Evolutionary conservation across 2,113 vertebrate species (phyloP), one percentile per base, ranked within the genome.

Genomic region (Pachyramphus minor): DNA sequence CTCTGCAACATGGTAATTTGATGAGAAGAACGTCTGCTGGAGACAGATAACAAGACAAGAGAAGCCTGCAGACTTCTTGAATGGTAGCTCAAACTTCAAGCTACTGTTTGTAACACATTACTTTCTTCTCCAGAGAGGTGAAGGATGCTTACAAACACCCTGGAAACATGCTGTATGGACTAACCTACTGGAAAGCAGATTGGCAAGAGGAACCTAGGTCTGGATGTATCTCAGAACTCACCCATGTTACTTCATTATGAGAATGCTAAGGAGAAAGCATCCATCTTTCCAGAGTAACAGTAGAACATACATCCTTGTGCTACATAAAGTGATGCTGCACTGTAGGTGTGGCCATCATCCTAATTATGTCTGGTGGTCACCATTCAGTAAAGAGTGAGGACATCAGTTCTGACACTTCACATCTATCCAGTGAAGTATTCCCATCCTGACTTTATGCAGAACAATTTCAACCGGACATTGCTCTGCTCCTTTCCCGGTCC

Each of bases 11-110:
- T 12, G 53, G 56, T 23, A 37, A 79, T 86, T 84, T 88, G 85
- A 91, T 94, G 69, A 78, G 85, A 71, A 76, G 60, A 97, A 91
- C 23, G 55, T 84, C 91, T 96, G 87, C 87, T 82, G 67, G 56
- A 91, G 95, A 88, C 72, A 91, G 79, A 78, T 90, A 90, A 93
- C 64, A 47, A 62, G 66, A 66, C 3, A 14, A 79, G 76, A 90
- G 66, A 68, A 79, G 53, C 91, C 85, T 82, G 45, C 31, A 72
- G 82, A 72, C 73, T 89, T 33, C 6, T 69, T 84, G 73, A 92
- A 78, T 2, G 5, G 47, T 81, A 82, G 77, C 66, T 95, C 85
- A 58, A 82, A 86, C 82, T 94, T 90, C 71, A 71, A 71, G 68
- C 64, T 68, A 30, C 35, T 49, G 30, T 94, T 94, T 90, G 68